These are phyloP conservation scores for Cranoglanis bouderius DNA, from an alignment of 2,113 vertebrate species.

Conservation along the genomic window DNA sequence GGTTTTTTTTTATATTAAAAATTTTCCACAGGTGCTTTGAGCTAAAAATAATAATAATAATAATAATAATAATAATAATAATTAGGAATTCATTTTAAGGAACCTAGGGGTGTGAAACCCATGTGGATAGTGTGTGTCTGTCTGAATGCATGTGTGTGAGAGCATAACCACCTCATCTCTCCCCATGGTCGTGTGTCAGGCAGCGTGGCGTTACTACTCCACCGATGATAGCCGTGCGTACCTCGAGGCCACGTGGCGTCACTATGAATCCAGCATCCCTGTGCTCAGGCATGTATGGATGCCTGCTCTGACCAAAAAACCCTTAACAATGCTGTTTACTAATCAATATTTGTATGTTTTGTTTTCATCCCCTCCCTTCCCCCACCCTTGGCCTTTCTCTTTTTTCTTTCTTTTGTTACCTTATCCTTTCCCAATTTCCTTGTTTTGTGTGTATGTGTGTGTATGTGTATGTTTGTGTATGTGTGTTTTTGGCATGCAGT, in stretches of 20 bases:
- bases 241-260: constrained; percentile 79
- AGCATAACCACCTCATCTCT: constrained; percentile 11
- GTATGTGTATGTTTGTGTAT: constrained; percentile 8
- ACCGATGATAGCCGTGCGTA: constrained; percentile 74
- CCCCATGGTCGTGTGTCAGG: constrained; percentile 68
- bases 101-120: not conserved
- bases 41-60: not conserved
- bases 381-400: constrained; percentile 64
- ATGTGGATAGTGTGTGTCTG: not conserved
- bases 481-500: constrained; percentile 77
- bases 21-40: no score
- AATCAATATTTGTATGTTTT: constrained; percentile 68
- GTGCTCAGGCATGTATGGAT: constrained; percentile 80
- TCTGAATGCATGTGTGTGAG: not conserved
- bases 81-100: not conserved
- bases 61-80: not conserved
- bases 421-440: constrained; percentile 53
- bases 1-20: not conserved
- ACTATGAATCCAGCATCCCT: constrained; percentile 81
- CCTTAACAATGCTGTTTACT: constrained; percentile 74
- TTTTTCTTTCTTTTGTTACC: constrained; percentile 19
- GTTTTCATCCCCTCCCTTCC: constrained; percentile 51
- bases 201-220: constrained; percentile 83
- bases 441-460: constrained; percentile 46
- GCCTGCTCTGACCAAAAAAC: constrained; percentile 71